Conservation (phyloP, 37 sponge, comb jelly and placozoan species). For the Bolinopsis microptera region DNA sequence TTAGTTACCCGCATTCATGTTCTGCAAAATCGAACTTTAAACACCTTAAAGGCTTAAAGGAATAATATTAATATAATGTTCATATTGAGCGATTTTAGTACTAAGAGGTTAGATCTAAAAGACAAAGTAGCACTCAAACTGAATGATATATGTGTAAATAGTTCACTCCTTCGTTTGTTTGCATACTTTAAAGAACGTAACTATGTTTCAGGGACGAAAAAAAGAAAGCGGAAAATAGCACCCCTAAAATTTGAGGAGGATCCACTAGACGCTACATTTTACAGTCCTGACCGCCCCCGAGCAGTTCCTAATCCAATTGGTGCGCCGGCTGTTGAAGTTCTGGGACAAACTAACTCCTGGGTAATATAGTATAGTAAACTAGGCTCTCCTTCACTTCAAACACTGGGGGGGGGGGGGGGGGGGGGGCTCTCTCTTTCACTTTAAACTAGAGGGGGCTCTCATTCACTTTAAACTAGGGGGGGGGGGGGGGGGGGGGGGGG, state of each 20-base stretch:
- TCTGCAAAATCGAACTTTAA: not conserved
- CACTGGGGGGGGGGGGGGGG: too few species aligned
- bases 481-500: too few species aligned
- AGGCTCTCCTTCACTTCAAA: too few species aligned
- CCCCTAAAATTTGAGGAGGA: not conserved
- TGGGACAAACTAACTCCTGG: not conserved
- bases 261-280: not conserved
- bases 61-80: not conserved
- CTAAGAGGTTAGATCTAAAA: too few species aligned
- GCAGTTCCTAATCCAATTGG: conserved; percentile 9
- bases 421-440: too few species aligned
- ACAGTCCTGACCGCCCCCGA: conserved; percentile 3
- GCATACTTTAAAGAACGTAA: too few species aligned
- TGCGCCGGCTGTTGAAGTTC: not conserved
- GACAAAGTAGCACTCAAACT: too few species aligned
- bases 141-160: too few species aligned
- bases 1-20: too few species aligned
- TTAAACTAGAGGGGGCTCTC: too few species aligned
- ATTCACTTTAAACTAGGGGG: too few species aligned
- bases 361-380: not conserved
- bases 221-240: conserved; percentile 9
- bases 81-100: not conserved
- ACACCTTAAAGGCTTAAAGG: not conserved
- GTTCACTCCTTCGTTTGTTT: too few species aligned
- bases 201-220: conserved; percentile 4